Evolutionary conservation across 1,140 invertebrate species (phyloP), one percentile per base, ranked within the genome.

Genomic region (Pseudomyrmex cubaensis): DNA sequence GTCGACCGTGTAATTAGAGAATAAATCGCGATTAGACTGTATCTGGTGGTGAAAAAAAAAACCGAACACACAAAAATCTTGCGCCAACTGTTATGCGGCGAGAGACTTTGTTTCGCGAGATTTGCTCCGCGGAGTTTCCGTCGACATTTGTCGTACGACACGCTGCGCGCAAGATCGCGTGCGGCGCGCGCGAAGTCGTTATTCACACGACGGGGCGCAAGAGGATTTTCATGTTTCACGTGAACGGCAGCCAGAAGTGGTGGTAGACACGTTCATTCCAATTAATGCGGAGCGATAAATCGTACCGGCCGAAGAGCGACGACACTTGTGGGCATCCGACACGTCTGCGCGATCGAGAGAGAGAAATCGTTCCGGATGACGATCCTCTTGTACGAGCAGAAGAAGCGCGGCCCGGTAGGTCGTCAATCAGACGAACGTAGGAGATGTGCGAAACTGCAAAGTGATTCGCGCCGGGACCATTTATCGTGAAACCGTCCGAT

Each of bases 261-360:
- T 4, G 35, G 35, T 62, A 50, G 82, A 59, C 70, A 75, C 82
- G 66, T 76, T 72, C 69, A 48, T 84, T 73, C 66, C 75, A 88
- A 90, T 90, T 90, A 87, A 90, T 83, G 82, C 56, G 15, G 57
- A 44, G 80, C 78, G 76, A 90, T 89, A 89, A 90, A 87, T 90
- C 82, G 56, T 64, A 9, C 35, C 62, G 35, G 57, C 59, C 62
- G 12, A 74, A 57, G 56, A 50, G 64, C 59, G 67, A 82, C 63
- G 84, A 88, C 48, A 20, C 61, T 77, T 22, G 50, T 63, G 63
- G 72, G 54, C 44, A 63, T 59, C 44, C 50, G 64, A 75, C 74
- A 12, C n/a, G 63, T 72, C 59, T 35, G 35, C n/a, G 13, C 57
- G 57, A 82, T 75, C 67, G 35, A 35, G 35, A 35, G 35, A 35